Base-by-base conservation (phyloP, 2,797 vertebrate species). In the Pangasius macronema region DNA sequence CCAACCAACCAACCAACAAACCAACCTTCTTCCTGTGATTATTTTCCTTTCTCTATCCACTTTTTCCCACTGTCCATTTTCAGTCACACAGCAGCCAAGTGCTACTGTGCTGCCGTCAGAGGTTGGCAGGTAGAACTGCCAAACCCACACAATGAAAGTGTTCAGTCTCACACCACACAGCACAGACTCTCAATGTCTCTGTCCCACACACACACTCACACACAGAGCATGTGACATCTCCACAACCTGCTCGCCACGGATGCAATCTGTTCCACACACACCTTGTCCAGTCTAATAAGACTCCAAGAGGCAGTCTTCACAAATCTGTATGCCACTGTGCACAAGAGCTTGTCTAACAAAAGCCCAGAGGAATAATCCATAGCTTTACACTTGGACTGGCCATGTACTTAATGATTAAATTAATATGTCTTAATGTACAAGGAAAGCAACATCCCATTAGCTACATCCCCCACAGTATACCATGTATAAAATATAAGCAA, bases 211-310 rank as follows among this genome's bases (percentile, higher is more conserved):
- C 68, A 85, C 61, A 77, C 84, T 85, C 79, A 88, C 82, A 89
- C 84, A 88, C 57, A 86, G 86, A 88, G 24, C 51, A 80, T 61
- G 82, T 90, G 90, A 89, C 90, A 91, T 87, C 85, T 88, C 59
- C 81, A 87, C 89, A 86, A 87, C 87, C 73, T 89, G 86, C 88
- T 80, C 83, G 81, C 84, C 87, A 87, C 90, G 86, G 89, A 89
- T 90, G 85, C 83, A 85, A 88, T 87, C 91, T 89, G 89, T 85
- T 90, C 86, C 88, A 83, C 89, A 89, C 86, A 90, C 85, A 83
- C 82, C 86, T 87, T 53, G 90, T 91, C 91, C 90, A 86, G 76
- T 90, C 86, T 88, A 91, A 91, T 91, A 91, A 88, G 73, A 59
- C 86, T 73, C 86, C 75, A 86, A 82, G 39, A 82, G 82, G 75